phyloP scores from a whole-genome alignment of 1,140 invertebrate species.

The Thereuonema tuberculata region DNA sequence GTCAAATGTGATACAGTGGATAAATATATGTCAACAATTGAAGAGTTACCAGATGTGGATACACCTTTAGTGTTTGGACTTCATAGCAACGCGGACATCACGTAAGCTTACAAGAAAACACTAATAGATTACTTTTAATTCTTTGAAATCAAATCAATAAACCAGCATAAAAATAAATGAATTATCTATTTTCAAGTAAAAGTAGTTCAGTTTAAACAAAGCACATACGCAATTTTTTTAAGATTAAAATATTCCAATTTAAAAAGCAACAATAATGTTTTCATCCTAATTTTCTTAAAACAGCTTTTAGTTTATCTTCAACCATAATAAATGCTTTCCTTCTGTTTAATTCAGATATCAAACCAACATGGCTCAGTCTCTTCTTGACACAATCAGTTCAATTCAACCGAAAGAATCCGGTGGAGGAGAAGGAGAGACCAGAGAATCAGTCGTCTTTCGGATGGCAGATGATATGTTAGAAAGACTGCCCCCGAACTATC shows the following conservation, averaged over 20 bases:
- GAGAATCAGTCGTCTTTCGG: conserved; percentile 79
- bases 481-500: conserved; percentile 80
- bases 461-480: conserved; percentile 85
- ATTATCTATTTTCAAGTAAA: no score
- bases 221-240: no score
- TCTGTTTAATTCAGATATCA: conserved; percentile 63
- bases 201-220: no score
- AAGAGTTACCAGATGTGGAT: conserved; percentile 65
- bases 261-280: no score
- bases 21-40: conserved; percentile 77
- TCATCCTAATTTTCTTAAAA: no score
- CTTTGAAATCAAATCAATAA: no score
- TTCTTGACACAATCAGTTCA: conserved; percentile 82
- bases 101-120: no score
- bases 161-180: no score
- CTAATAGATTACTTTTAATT: no score
- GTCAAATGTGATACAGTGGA: conserved; percentile 53
- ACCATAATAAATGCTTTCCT: no score
- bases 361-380: conserved; percentile 79
- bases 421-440: conserved; percentile 58
- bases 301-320: no score
- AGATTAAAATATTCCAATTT: no score
- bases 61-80: conserved; percentile 91
- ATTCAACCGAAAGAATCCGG: conserved; percentile 93
- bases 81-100: conserved; percentile 90